Conservation (phyloP, 1,140 invertebrate species). For the Drosophila jambulina region DNA sequence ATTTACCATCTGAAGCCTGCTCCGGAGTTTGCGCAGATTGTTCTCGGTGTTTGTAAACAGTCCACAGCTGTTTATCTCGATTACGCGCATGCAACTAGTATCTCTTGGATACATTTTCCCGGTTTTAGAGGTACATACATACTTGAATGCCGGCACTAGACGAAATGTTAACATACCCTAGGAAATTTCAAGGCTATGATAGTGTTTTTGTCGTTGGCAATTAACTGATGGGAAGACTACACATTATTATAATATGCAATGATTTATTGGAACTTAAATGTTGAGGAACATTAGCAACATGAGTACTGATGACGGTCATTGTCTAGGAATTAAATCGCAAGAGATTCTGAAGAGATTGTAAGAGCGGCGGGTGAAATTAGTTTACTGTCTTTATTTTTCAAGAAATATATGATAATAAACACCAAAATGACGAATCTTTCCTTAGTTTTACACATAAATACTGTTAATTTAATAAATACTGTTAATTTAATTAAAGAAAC, state of each 20-base stretch:
- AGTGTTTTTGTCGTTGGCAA: background rate
- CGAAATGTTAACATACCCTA: background rate
- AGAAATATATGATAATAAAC: background rate
- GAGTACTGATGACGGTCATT: no score
- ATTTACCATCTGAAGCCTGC: constrained; percentile 50
- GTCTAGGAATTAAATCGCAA: background rate
- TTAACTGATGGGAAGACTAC: no score
- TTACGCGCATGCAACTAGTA: constrained; percentile 48
- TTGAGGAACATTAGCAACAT: background rate
- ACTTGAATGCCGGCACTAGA: background rate
- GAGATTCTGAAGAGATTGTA: background rate
- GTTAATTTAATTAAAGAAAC: background rate
- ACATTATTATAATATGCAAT: background rate
- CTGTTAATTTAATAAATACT: background rate
- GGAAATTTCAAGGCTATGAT: background rate
- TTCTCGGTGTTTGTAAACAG: constrained; percentile 59
- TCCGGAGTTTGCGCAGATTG: constrained; percentile 69
- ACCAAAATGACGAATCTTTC: background rate
- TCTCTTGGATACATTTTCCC: constrained; percentile 15
- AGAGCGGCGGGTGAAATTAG: no score
- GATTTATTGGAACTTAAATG: background rate
- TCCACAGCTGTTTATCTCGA: constrained; percentile 49
- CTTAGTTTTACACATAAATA: background rate
- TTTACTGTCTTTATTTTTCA: background rate
- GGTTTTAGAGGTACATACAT: background rate